Evolutionary conservation across 30 jellyfish, hydroid and myxozoan species (phyloP).

Genomic region (Mastigias papua): DNA sequence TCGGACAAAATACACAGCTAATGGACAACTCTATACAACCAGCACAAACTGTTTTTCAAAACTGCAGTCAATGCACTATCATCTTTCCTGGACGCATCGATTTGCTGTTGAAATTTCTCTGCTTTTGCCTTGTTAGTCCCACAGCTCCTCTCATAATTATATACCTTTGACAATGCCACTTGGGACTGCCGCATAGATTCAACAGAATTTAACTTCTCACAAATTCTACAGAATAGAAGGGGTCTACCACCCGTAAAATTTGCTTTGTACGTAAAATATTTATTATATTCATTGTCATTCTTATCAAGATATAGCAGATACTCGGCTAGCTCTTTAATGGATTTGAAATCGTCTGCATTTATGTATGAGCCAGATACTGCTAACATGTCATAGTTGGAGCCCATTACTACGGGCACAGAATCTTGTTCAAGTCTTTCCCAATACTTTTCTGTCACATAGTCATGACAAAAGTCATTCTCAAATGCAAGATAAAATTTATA

Average conservation of each 20-base stretch:
- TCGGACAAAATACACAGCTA: too few relatives aligned
- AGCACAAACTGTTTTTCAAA: neutral
- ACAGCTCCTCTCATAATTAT: slow-evolving; percentile 29
- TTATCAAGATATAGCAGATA: slow-evolving; percentile 72
- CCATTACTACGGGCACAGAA: slow-evolving; percentile 93
- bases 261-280: slow-evolving; percentile 80
- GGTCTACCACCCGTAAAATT: slow-evolving; percentile 22
- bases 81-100: slow-evolving; percentile 26
- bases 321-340: slow-evolving; percentile 85
- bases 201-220: slow-evolving; percentile 24
- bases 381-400: slow-evolving; percentile 73
- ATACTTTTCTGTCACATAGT: slow-evolving; percentile 95
- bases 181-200: neutral
- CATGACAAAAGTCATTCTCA: slow-evolving; percentile 94
- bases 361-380: slow-evolving; percentile 94
- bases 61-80: neutral
- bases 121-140: neutral
- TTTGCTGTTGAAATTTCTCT: slow-evolving; percentile 18
- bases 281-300: slow-evolving; percentile 84
- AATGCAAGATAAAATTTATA: slow-evolving; percentile 88
- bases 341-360: slow-evolving; percentile 73
- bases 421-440: slow-evolving; percentile 70
- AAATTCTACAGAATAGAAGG: slow-evolving; percentile 41
- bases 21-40: neutral
- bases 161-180: slow-evolving; percentile 40